Base-by-base conservation (phyloP, 2,113 vertebrate genomes). In the Dasyprocta punctata region DNA sequence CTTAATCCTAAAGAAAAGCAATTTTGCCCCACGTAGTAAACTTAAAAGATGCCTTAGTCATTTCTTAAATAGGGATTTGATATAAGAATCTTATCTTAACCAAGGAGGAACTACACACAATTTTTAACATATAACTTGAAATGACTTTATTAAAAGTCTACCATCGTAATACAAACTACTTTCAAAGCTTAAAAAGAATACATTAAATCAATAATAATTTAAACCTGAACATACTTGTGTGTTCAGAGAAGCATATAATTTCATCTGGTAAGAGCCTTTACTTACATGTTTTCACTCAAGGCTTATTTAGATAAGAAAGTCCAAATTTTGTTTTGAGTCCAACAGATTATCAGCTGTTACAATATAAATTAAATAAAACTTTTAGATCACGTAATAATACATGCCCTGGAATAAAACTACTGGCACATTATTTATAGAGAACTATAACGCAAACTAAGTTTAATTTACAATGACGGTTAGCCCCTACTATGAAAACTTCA, bases 261-360 rank as follows among this genome's bases (percentile, higher is more conserved):
- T 92, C 60, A 86, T 71, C 19, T 67, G 44, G 41, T 54, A 83
- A 92, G 73, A 65, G 49, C 84, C 26, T 93, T 77, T 80, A 7
- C 93, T 96, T 94, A 81, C 16, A 56, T 80, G 73, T 83, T 86
- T 93, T 92, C 73, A 97, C 47, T 86, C 60, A 90, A 95, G 47
- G 16, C 28, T 90, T 85, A 94, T 77, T 92, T 95, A 92, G 58
- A 61, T 17, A 80, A 38, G 36, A 95, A 26, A 87, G 83, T 81
- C 22, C 36, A 67, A 58, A 95, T 87, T 94, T 84, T 83, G 13
- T 90, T 95, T 95, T 93, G 61, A 84, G 52, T 71, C 3, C 44
- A 86, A 73, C 1, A 86, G 60, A 89, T 36, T 28, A 87, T 16
- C 47, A 61, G 44, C 67, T 95, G 16, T 80, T 91, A 92, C 84